Base-by-base conservation (phyloP, 2,888 invertebrate genomes). In the Eristalis intricaria region DNA sequence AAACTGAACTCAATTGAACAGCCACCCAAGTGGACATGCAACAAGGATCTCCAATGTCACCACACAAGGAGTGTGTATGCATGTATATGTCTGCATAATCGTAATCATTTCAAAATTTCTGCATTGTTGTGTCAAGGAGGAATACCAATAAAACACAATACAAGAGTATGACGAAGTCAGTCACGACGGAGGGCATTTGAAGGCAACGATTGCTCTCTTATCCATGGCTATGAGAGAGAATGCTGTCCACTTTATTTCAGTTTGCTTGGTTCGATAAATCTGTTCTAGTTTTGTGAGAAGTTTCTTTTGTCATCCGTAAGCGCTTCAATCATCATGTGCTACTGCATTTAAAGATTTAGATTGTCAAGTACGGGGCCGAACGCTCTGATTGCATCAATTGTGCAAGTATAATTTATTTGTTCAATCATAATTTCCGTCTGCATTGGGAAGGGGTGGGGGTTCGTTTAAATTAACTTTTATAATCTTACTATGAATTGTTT, bases 41-140 rank as follows among this genome's bases (percentile, higher is more conserved):
- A 65, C 38, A 32, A 65, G 15, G 26, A 69, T 23, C 63, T 76
- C 40, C 38, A 32, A 32, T 23, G 26, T 56, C 70, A 64, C 56
- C 29, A 5, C 29, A 5, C 7, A 19, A 38, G 2, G 8, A 19
- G 23, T 76, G 22, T 2, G 4, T 4, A 23, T 23, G 50, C 61
- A 40, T 29, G 23, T 29, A 26, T 29, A 23, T 13, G 23, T 60
- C 50, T 19, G 23, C 60, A 60, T 60, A 23, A 2, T 81, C 35
- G 83, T 86, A 83, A 86, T 79, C 82, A 83, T 83, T 86, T 75
- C 58, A 78, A 74, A 75, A 68, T 70, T 71, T 75, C 86, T 79
- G 86, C 83, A 86, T 83, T 86, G 83, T 86, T 86, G 82, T 86
- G 66, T 83, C 82, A 75, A 83, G 86, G 74, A 74, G 69, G 65